Evolutionary conservation across 2,797 vertebrate genomes (phyloP).

Genomic region (Argentina silus): DNA sequence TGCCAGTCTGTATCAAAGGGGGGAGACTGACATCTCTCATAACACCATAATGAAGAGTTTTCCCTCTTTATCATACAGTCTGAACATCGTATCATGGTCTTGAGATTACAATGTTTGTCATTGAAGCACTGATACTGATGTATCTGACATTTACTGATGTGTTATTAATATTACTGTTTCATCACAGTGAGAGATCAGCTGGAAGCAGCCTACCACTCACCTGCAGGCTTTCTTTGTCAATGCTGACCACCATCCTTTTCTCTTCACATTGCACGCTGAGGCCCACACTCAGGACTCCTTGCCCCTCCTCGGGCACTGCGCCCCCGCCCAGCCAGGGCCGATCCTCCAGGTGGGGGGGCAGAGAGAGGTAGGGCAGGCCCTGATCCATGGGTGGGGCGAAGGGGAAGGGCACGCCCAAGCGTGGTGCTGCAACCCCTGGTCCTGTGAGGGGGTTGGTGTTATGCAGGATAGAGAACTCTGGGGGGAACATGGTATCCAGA

Average conservation of each 20-base stretch:
- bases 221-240: conserved; percentile 89
- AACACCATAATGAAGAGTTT: not conserved
- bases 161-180: not conserved
- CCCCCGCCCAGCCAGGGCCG: conserved; percentile 51
- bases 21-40: not conserved
- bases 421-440: conserved; percentile 54
- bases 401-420: conserved; percentile 70
- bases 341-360: conserved; percentile 27
- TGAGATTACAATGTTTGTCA: not conserved
- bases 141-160: no score
- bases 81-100: not conserved
- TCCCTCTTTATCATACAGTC: not conserved
- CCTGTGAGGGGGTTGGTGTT: conserved; percentile 63
- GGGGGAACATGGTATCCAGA: conserved; percentile 74
- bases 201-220: conserved; percentile 67
- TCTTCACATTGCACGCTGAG: conserved; percentile 86
- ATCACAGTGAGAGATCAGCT: not conserved
- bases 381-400: conserved; percentile 62
- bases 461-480: conserved; percentile 82
- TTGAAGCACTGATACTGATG: not conserved
- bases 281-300: conserved; percentile 74
- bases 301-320: conserved; percentile 79
- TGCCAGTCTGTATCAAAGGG: conserved; percentile 21
- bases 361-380: conserved; percentile 42
- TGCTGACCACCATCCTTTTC: conserved; percentile 86